Evolutionary conservation across 2,113 vertebrate genomes (phyloP).

Genomic region (Engraulis encrasicolus): DNA sequence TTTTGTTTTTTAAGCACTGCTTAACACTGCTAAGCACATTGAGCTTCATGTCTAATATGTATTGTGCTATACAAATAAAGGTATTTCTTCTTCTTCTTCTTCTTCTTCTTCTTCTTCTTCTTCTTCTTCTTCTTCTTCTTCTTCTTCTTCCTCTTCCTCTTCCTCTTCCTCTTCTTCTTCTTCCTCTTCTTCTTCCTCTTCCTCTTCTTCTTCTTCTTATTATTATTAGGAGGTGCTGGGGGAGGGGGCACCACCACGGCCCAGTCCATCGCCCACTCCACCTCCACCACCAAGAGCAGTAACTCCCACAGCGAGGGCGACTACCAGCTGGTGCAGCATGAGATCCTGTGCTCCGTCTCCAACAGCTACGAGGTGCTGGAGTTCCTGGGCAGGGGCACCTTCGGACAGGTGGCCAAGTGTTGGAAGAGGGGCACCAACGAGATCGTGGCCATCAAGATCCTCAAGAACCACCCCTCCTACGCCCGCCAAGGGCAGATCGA

Average conservation of each 20-base stretch:
- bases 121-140: no score
- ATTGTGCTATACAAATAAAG: no score
- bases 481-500: slow-evolving; percentile 97
- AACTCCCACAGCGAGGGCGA: slow-evolving; percentile 95
- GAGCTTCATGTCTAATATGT: no score
- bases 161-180: no score
- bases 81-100: no score
- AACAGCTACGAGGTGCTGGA: slow-evolving; percentile 97
- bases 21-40: no score
- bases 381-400: slow-evolving; percentile 95
- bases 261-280: slow-evolving; percentile 80
- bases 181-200: no score
- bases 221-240: slow-evolving; percentile 82
- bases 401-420: slow-evolving; percentile 97
- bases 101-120: no score
- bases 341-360: slow-evolving; percentile 96
- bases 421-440: slow-evolving; percentile 98
- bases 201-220: no score
- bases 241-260: slow-evolving; percentile 84
- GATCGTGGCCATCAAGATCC: slow-evolving; percentile 97
- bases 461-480: slow-evolving; percentile 97
- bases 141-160: no score
- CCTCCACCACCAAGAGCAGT: slow-evolving; percentile 94
- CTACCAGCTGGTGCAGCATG: slow-evolving; percentile 98
- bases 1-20: no score